Evolutionary conservation across 1,140 invertebrate genomes (phyloP).

Genomic region (Drosophila trapezifrons): DNA sequence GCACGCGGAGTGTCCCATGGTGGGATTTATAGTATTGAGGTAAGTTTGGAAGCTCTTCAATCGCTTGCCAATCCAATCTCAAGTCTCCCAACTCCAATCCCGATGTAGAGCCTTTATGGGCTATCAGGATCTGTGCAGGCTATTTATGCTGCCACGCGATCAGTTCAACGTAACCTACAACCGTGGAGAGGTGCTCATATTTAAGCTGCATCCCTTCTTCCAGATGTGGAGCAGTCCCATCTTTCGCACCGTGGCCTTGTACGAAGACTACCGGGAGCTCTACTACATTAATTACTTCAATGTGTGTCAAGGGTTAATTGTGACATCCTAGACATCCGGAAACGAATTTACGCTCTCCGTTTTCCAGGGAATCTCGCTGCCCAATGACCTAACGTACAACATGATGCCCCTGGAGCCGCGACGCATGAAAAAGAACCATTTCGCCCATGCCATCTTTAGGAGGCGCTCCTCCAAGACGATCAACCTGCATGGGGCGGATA

Average conservation of each 20-base stretch:
- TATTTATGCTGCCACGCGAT: conserved; percentile 52
- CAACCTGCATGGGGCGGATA: conserved; percentile 22
- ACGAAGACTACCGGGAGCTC: conserved; percentile 49
- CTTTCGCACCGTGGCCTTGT: conserved; percentile 44
- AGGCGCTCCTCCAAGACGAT: neutral
- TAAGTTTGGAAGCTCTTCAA: conserved; percentile 7
- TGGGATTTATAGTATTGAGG: conserved; percentile 60
- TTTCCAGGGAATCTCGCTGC: conserved; percentile 27
- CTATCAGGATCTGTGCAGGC: conserved; percentile 36
- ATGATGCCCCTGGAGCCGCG: conserved; percentile 71
- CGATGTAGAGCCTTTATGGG: conserved; percentile 36
- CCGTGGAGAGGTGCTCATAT: conserved; percentile 59
- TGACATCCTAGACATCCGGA: too few species aligned
- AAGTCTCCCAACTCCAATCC: neutral
- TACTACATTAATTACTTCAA: conserved; percentile 42
- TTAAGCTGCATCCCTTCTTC: conserved; percentile 61
- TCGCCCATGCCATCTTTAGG: neutral
- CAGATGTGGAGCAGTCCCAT: conserved; percentile 59
- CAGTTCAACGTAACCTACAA: conserved; percentile 28
- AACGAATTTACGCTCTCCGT: neutral
- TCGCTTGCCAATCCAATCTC: neutral
- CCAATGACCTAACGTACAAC: conserved; percentile 53
- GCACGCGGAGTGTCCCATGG: conserved; percentile 29
- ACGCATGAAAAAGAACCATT: conserved; percentile 48
- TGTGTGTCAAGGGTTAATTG: conserved; percentile 5